Percentiles rank a stretch among this genome's conserved stretches.
Conservation (phyloP, 1,140 invertebrate species). For the Ceratosolen fusciceps region DNA sequence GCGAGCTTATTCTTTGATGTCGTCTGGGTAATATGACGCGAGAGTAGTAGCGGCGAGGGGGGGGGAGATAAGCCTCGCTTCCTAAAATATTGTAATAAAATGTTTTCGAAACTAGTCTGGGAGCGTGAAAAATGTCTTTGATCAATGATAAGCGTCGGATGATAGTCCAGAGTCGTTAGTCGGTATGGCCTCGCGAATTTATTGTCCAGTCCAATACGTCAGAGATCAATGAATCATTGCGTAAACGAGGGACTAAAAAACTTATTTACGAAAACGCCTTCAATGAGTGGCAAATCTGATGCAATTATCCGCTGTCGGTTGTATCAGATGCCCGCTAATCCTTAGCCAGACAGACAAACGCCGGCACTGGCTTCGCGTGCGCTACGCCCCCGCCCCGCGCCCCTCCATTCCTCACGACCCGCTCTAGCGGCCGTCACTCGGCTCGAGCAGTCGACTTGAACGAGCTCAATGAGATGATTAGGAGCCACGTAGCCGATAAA, state of each 20-base stretch:
- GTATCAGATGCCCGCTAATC: not conserved
- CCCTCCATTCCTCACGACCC: too few species aligned
- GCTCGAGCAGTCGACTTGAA: not conserved
- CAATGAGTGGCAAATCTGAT: not conserved
- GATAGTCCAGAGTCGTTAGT: not conserved
- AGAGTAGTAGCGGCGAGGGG: too few species aligned
- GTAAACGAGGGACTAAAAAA: conserved; percentile 20
- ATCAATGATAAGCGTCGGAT: not conserved
- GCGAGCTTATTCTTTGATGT: too few species aligned
- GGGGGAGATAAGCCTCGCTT: too few species aligned
- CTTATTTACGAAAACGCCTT: not conserved
- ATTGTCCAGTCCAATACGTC: conserved; percentile 28
- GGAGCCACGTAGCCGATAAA: not conserved
- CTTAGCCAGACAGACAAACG: too few species aligned
- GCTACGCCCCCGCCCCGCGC: too few species aligned
- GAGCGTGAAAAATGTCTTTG: too few species aligned
- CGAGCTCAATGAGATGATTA: conserved; percentile 6
- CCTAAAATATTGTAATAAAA: too few species aligned
- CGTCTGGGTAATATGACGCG: too few species aligned
- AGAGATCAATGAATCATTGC: conserved; percentile 53
- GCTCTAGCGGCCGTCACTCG: too few species aligned
- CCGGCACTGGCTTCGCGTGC: too few species aligned
- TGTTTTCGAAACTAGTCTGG: too few species aligned
- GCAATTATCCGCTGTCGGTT: not conserved
- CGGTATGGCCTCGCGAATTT: not conserved